Percentiles rank a stretch among this genome's conserved stretches.
phyloP scores from a whole-genome alignment of 2,797 vertebrate genomes.

The Hippocampus kuda region DNA sequence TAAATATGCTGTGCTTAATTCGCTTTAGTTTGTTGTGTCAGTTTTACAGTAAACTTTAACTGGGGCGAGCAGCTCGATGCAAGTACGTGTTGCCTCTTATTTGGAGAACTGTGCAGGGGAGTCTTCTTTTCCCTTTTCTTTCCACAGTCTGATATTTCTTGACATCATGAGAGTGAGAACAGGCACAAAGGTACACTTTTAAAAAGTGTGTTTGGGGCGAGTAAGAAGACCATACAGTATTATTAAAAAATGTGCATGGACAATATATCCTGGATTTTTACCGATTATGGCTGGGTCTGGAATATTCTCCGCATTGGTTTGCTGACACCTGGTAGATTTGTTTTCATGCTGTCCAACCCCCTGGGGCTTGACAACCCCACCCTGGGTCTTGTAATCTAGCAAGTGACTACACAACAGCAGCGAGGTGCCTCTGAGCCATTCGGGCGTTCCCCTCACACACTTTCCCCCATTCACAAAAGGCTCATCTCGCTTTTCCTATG shows the following conservation, averaged over 20 bases:
- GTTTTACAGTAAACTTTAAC: neutral
- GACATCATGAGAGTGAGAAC: constrained; percentile 20
- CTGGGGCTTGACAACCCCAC: constrained; percentile 60
- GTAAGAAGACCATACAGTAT: no score
- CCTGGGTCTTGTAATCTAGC: constrained; percentile 46
- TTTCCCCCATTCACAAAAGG: constrained; percentile 53
- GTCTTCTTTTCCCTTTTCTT: neutral
- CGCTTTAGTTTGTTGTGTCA: neutral
- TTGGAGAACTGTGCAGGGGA: neutral
- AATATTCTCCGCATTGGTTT: constrained; percentile 52
- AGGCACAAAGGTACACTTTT: no score
- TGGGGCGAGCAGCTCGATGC: no score
- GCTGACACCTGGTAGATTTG: constrained; percentile 67
- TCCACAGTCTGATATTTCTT: constrained; percentile 4
- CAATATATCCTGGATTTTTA: no score
- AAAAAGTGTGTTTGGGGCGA: constrained; percentile 37
- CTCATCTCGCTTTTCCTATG: constrained; percentile 49
- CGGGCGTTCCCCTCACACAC: constrained; percentile 5
- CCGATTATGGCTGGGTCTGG: constrained; percentile 4
- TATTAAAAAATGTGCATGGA: no score
- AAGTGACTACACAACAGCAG: constrained; percentile 60
- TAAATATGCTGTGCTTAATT: no score
- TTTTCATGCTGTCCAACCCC: constrained; percentile 50
- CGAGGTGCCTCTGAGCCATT: constrained; percentile 31
- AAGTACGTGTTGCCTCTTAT: neutral